Evolutionary conservation across 2,888 invertebrate genomes (phyloP).

Genomic region (Amiota minor): DNA sequence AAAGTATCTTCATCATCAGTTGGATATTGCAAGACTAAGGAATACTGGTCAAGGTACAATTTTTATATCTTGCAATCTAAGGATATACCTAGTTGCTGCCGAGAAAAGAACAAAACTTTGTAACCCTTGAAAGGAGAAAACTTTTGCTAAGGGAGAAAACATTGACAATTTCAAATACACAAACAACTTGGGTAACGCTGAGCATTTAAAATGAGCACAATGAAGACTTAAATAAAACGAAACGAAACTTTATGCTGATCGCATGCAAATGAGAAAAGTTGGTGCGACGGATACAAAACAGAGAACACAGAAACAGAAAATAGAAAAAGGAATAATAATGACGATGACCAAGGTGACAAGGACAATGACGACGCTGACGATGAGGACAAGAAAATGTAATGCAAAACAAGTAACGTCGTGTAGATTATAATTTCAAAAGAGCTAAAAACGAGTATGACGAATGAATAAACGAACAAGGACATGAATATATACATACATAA

Average conservation of each 20-base stretch:
- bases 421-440: constrained; percentile 70
- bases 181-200: constrained; percentile 36
- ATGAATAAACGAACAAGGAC: constrained; percentile 34
- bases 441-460: constrained; percentile 41
- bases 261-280: constrained; percentile 48
- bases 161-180: no score
- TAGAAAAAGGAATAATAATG: constrained; percentile 30
- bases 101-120: no score
- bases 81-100: no score
- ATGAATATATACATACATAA: neutral
- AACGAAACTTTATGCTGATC: constrained; percentile 34
- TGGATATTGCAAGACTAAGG: no score
- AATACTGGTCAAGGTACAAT: no score
- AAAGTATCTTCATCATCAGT: no score
- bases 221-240: constrained; percentile 57
- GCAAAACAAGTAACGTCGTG: constrained; percentile 42
- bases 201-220: constrained; percentile 56
- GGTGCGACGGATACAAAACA: constrained; percentile 30
- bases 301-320: neutral
- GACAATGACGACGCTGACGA: neutral
- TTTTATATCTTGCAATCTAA: no score
- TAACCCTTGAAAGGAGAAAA: no score
- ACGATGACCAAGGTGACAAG: constrained; percentile 31
- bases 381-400: constrained; percentile 46
- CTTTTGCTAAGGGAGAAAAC: no score